Base-by-base conservation (phyloP, 2,888 invertebrate species). In the Chymomyza amoena region DNA sequence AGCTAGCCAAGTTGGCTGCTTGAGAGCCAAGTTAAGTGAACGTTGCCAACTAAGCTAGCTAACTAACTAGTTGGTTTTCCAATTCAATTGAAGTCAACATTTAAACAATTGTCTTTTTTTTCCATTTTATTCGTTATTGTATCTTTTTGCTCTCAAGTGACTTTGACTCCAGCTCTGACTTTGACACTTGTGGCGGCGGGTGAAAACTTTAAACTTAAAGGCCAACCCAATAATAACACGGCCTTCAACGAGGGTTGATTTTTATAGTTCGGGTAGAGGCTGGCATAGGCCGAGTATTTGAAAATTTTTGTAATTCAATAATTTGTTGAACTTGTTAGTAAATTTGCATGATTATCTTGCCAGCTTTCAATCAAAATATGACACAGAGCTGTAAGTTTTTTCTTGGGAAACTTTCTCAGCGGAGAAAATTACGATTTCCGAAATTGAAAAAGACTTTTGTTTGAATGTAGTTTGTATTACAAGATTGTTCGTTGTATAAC, bases 1-100 rank as follows among this genome's bases (percentile, higher is more conserved):
- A 57, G 57, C 57, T 57, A 25, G 52, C 52, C 16, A 45, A 13
- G 13, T 45, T 18, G 52, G 52, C 52, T n/a, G 52, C 52, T 54
- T 25, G 57, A 25, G 57, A 57, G 57, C 20, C 20, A 25, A 13
- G 20, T 15, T 15, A 18, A 70, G 73, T 73, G 79, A 82, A 72
- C 69, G 80, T 72, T 56, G 54, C 54, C 54, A 18, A 45, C 39
- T 45, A 45, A 45, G 7, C 6, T 6, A 32, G 32, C 39, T 13
- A 45, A 70, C 68, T 66, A 64, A 56, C 36, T 61, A 25, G 59
- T 66, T 83, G 81, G 77, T 83, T 80, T 83, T 74, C 85, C 79
- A 79, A 80, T 70, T 85, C 69, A 75, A 78, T 75, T 78, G 70
- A 59, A 64, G 25, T 9, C 28, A 25, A 20, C 57, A 57, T 57